Conservation (phyloP, 1,140 invertebrate species). For the Apis cerana region DNA sequence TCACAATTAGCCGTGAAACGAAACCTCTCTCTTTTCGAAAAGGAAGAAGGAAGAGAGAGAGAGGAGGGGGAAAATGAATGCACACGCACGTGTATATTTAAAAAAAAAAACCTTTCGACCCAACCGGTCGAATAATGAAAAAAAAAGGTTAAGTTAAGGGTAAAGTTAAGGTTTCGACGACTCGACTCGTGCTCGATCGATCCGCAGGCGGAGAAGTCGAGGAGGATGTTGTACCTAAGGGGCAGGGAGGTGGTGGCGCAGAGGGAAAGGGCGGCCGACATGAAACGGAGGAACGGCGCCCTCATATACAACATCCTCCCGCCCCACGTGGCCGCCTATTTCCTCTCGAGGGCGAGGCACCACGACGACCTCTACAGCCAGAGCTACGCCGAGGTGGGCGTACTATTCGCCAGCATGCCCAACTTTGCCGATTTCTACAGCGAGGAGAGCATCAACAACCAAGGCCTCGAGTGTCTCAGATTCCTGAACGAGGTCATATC, state of each 20-base stretch:
- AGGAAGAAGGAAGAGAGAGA: no score
- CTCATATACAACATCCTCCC: conserved; percentile 94
- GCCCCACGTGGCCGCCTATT: conserved; percentile 94
- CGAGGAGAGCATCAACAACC: conserved; percentile 97
- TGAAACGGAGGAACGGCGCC: conserved; percentile 93
- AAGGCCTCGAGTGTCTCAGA: conserved; percentile 96
- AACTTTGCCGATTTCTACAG: conserved; percentile 97
- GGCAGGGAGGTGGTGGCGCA: conserved; percentile 89
- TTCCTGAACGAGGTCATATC: conserved; percentile 99
- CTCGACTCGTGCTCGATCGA: not conserved
- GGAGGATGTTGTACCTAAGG: conserved; percentile 89
- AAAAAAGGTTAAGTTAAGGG: not conserved
- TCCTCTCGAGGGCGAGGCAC: conserved; percentile 90
- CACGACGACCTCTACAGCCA: conserved; percentile 96
- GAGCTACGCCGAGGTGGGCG: conserved; percentile 95
- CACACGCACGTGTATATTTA: no score
- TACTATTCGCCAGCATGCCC: conserved; percentile 97
- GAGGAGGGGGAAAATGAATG: no score
- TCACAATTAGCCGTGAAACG: not conserved
- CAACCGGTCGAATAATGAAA: not conserved
- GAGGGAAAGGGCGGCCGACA: conserved; percentile 91
- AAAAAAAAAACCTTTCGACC: not conserved
- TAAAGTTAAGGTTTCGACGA: not conserved
- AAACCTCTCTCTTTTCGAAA: not conserved
- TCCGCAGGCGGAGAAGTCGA: conserved; percentile 88